Percentiles rank a stretch among this genome's conserved stretches.
Evolutionary conservation across 2,113 vertebrate species (phyloP).

Genomic region (Silurus glanis): DNA sequence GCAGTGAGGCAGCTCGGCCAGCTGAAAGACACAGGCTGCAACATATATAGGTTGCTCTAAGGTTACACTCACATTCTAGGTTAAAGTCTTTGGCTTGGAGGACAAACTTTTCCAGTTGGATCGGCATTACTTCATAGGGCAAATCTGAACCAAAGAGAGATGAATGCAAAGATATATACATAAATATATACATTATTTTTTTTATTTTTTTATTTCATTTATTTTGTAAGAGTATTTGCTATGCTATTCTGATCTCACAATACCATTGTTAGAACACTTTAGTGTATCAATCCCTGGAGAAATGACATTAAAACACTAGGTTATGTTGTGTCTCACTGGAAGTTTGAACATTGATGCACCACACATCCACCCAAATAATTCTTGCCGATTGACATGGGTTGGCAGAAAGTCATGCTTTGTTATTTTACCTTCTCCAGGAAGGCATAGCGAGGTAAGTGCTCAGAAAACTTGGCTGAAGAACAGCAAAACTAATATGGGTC

Average conservation of each 20-base stretch:
- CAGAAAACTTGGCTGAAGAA: neutral
- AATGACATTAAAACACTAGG: neutral
- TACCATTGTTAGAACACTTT: neutral
- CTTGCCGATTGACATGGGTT: neutral
- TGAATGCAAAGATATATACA: neutral
- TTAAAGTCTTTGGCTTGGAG: constrained; percentile 24
- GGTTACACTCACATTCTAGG: constrained; percentile 58
- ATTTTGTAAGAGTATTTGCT: too few relatives aligned
- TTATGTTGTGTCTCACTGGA: neutral
- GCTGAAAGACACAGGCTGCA: constrained; percentile 51
- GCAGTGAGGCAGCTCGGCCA: constrained; percentile 61
- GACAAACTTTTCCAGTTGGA: constrained; percentile 19
- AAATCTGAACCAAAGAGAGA: constrained; percentile 42
- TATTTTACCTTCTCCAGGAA: neutral
- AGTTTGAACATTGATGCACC: neutral
- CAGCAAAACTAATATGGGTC: neutral
- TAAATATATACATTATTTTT: too few relatives aligned
- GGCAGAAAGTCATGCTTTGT: constrained; percentile 3
- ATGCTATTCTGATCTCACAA: neutral
- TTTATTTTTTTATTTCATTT: neutral
- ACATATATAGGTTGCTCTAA: constrained; percentile 61
- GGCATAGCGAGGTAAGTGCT: neutral
- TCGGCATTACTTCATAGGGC: neutral
- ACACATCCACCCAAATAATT: neutral
- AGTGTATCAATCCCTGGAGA: neutral